Base-by-base conservation (phyloP, 1,140 invertebrate genomes). In the Drosophila gunungcola region DNA sequence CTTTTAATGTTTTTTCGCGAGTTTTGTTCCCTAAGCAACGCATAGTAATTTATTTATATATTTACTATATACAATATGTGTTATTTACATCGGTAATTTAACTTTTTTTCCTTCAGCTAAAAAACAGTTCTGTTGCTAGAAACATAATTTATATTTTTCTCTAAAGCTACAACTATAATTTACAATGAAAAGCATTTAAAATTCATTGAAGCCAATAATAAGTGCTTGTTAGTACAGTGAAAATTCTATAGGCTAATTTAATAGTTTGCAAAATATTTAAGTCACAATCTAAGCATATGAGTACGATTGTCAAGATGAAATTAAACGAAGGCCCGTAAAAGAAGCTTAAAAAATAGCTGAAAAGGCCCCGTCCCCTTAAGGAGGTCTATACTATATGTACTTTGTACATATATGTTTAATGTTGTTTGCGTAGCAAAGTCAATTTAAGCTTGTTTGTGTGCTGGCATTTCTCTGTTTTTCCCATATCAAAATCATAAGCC, bases 401-500 rank as follows among this genome's bases (percentile, higher is more conserved):
- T 36, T 21, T 54, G 45, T 45, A 34, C 43, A 39, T 38, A 42
- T 72, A 51, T 56, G 45, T 75, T 45, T 52, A 64, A 68, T 68
- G 43, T 51, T 68, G 51, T 55, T 58, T 76, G 49, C 73, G 56
- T 60, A 64, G 41, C 36, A 75, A 75, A 55, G 46, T 39, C 46
- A 75, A 67, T 75, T 75, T 75, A 75, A 75, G 73, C 73, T 57
- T 75, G 60, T 75, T 67, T 64, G 63, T 75, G 60, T 75, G 41
- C 39, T 45, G 67, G 34, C 38, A 73, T 70, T 49, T 41, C 60
- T 27, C 34, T 46, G 49, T 54, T 73, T 56, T 73, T 48, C 52
- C 68, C 72, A 75, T 75, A 75, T 75, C 73, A 75, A 42, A 52
- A 75, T 57, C 72, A 41, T 75, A 75, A 75, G 72, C 73, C 72